phyloP scores from a whole-genome alignment of 2,888 invertebrate genomes.

The Lochmaea capreae region DNA sequence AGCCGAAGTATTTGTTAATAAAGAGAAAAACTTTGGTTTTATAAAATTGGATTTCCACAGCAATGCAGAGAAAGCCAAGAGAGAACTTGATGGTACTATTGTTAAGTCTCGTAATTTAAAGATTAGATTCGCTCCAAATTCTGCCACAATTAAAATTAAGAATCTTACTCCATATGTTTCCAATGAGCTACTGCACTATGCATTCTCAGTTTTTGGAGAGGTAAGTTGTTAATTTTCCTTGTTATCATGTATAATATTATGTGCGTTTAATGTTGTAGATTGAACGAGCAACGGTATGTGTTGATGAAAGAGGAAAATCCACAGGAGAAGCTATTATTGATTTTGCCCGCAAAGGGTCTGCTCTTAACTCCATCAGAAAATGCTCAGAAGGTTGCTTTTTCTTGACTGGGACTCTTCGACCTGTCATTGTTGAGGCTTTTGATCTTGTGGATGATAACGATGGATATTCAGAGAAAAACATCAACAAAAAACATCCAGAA shows the following conservation, averaged over 20 bases:
- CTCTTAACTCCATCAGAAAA: slow-evolving; percentile 86
- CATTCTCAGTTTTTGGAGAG: slow-evolving; percentile 91
- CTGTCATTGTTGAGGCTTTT: slow-evolving; percentile 91
- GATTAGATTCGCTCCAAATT: slow-evolving; percentile 95
- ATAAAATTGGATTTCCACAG: slow-evolving; percentile 91
- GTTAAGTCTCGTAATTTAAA: slow-evolving; percentile 88
- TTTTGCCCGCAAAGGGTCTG: slow-evolving; percentile 92
- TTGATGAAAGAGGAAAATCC: slow-evolving; percentile 97
- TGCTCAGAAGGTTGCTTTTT: slow-evolving; percentile 95
- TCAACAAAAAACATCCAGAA: slow-evolving; percentile 78
- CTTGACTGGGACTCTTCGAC: slow-evolving; percentile 82
- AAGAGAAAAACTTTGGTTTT: slow-evolving; percentile 97
- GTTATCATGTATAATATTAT: not conserved
- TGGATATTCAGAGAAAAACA: slow-evolving; percentile 85
- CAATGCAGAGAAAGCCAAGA: slow-evolving; percentile 94
- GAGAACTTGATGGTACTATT: slow-evolving; percentile 89
- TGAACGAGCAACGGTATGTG: slow-evolving; percentile 92
- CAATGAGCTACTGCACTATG: slow-evolving; percentile 91
- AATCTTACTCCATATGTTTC: slow-evolving; percentile 94
- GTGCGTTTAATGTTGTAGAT: slow-evolving; percentile 34
- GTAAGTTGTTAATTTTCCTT: slow-evolving; percentile 53
- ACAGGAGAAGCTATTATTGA: slow-evolving; percentile 98
- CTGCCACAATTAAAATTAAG: slow-evolving; percentile 90
- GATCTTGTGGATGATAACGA: slow-evolving; percentile 94
- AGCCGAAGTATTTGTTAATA: slow-evolving; percentile 91